Evolutionary conservation across 2,888 invertebrate genomes (phyloP).

Genomic region (Pachydiplax longipennis): DNA sequence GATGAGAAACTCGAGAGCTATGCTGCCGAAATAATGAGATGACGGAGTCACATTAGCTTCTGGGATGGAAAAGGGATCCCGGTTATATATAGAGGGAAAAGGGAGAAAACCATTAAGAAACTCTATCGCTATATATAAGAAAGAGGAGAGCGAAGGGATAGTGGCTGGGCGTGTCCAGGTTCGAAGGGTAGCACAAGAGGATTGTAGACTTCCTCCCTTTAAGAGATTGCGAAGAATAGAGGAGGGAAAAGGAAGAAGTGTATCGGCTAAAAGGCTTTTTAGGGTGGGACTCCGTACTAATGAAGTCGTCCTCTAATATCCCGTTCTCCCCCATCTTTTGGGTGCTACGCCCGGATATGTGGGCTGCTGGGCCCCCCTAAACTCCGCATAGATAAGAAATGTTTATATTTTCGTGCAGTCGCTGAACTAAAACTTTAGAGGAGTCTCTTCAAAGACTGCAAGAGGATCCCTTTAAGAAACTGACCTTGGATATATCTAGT

Average conservation of each 20-base stretch:
- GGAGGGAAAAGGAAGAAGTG: not conserved
- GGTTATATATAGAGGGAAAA: not conserved
- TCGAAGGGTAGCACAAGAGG: not conserved
- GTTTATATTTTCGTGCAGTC: too few species aligned
- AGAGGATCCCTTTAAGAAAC: too few species aligned
- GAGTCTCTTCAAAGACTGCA: too few species aligned
- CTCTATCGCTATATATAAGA: not conserved
- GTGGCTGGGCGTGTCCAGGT: conserved; percentile 15
- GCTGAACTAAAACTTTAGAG: too few species aligned
- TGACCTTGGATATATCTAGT: too few species aligned
- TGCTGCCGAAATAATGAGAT: not conserved
- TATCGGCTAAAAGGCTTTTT: not conserved
- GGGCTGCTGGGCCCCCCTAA: not conserved
- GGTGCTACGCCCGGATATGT: not conserved
- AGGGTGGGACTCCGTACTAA: conserved; percentile 14
- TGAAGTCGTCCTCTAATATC: conserved; percentile 33
- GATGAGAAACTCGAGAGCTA: not conserved
- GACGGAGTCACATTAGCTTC: not conserved
- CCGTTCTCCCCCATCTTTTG: not conserved
- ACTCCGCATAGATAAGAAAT: too few species aligned
- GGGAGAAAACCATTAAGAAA: not conserved
- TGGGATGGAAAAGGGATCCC: not conserved
- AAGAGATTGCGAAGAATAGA: not conserved
- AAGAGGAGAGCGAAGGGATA: not conserved
- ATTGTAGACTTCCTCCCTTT: not conserved